phyloP scores from a whole-genome alignment of 2,113 vertebrate species.

The Mastomys coucha region DNA sequence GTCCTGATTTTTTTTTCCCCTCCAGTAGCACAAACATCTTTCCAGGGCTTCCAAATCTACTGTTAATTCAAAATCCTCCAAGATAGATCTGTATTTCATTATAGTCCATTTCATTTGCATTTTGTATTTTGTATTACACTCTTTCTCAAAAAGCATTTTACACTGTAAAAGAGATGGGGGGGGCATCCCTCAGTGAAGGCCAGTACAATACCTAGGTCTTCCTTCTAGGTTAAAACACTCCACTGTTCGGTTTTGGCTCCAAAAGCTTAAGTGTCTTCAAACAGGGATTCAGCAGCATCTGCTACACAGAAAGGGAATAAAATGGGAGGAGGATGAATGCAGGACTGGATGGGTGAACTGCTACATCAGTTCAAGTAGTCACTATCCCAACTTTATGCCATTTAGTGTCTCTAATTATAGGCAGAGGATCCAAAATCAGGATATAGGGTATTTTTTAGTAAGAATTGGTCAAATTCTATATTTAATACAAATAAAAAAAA shows the following conservation, averaged over 20 bases:
- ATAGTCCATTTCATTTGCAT: not conserved
- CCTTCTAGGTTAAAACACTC: not conserved
- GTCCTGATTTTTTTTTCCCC: not conserved
- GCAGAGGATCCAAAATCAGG: not conserved
- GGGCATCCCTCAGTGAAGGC: too few relatives aligned
- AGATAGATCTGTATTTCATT: not conserved
- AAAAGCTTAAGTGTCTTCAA: not conserved
- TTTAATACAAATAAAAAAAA: not conserved
- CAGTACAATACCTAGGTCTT: not conserved
- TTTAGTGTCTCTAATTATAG: not conserved
- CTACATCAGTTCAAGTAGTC: not conserved
- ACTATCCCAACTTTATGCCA: not conserved
- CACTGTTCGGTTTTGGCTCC: not conserved
- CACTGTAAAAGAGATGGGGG: not conserved
- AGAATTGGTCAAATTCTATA: not conserved
- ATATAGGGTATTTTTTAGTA: not conserved
- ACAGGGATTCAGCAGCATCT: not conserved
- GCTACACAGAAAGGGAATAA: not conserved
- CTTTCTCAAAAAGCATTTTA: not conserved
- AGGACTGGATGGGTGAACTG: not conserved
- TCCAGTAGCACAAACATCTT: not conserved
- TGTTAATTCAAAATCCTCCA: not conserved
- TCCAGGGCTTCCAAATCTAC: not conserved
- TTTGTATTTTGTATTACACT: not conserved
- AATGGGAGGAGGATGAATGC: not conserved